Conservation (phyloP, 2,888 invertebrate genomes). For the Habrosyne pyritoides region DNA sequence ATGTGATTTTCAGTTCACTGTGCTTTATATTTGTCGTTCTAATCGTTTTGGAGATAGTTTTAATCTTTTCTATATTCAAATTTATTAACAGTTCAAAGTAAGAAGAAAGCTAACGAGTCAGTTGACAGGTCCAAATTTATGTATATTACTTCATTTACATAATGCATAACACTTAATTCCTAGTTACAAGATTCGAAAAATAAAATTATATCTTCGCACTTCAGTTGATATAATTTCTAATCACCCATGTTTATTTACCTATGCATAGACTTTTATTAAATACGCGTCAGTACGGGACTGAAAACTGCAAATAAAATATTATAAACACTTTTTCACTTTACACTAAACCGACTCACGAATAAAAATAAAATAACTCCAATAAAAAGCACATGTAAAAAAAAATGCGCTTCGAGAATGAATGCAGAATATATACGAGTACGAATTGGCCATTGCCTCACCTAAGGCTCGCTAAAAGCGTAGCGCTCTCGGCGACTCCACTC, state of each 20-base stretch:
- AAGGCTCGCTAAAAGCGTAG: slow-evolving; percentile 61
- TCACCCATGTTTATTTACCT: too few species aligned
- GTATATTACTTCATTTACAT: neutral
- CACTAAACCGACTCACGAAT: neutral
- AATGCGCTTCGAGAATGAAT: neutral
- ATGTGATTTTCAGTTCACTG: neutral
- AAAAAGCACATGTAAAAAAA: neutral
- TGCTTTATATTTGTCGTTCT: neutral
- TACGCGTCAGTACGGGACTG: too few species aligned
- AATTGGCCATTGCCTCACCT: slow-evolving; percentile 52
- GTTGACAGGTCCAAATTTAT: neutral
- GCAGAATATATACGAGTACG: neutral
- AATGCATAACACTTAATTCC: too few species aligned
- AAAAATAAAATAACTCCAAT: neutral
- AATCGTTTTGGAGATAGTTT: neutral
- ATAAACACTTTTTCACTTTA: neutral
- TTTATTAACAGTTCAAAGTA: neutral
- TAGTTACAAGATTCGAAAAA: too few species aligned
- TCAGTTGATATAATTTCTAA: too few species aligned
- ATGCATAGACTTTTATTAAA: too few species aligned
- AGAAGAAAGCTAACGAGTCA: neutral
- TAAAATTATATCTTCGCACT: too few species aligned
- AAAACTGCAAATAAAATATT: too few species aligned
- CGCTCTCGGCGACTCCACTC: slow-evolving; percentile 69
- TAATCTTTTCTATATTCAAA: neutral